Base-by-base conservation (phyloP, 2,113 vertebrate species). In the Entomyzon cyanotis region DNA sequence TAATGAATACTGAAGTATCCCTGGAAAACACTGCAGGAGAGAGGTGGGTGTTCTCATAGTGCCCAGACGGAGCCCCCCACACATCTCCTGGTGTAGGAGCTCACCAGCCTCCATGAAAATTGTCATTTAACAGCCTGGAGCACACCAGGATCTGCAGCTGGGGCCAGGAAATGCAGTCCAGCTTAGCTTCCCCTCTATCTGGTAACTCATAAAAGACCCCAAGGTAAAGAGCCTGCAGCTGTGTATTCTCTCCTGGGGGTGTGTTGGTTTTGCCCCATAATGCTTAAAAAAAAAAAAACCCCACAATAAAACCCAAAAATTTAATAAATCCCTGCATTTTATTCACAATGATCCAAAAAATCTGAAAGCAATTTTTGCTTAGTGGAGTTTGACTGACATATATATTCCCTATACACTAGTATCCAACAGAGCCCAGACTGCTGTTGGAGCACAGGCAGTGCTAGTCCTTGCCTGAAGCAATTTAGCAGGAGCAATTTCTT, bases 361-460 rank as follows among this genome's bases (percentile, higher is more conserved):
- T 6, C n/a, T 11, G 13, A 76, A 50, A 63, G 14, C 33, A 56
- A 76, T 47, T 44, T 35, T 12, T 42, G 37, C 31, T 15, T 24
- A 49, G n/a, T 14, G 33, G 13, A 28, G 9, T 33, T 30, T 53
- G 28, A 42, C 37, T 30, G 37, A 17, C 20, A 46, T 46, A 46
- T 46, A 20, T 19, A 11, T 15, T 15, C 30, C 8, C 15, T 10
- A 12, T 1, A 12, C 39, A 25, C 8, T 6, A 16, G 15, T 5
- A 8, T 1, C 1, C 39, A 39, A 0, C 5, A n/a, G 63, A 56
- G 21, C 80, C 23, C 23, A 15, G 7, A 35, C 3, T 67, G 65
- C 82, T 56, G 25, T 8, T 1, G 2, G 11, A n/a, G 10, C 0
- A 0, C 11, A 35, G 47, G 16, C 63, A 67, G 33, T 22, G 33